Conservation (phyloP, 2,888 invertebrate genomes). For the Apamea sordens region DNA sequence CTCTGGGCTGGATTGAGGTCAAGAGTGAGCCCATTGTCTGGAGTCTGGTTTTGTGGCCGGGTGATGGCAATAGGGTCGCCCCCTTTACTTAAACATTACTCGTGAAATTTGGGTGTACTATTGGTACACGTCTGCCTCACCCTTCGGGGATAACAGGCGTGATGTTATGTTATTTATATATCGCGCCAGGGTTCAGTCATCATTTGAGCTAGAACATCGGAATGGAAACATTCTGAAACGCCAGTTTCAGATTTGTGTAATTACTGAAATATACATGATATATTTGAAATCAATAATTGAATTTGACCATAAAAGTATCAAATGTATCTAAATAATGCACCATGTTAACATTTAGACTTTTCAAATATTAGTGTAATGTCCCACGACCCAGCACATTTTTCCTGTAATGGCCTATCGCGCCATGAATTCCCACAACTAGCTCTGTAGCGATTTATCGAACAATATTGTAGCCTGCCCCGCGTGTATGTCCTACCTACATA, state of each 20-base stretch:
- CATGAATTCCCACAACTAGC: slow-evolving; percentile 67
- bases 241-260: neutral
- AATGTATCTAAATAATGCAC: neutral
- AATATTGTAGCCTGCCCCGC: slow-evolving; percentile 63
- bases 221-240: neutral
- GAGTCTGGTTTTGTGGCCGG: neutral
- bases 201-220: neutral
- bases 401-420: slow-evolving; percentile 63
- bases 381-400: slow-evolving; percentile 48
- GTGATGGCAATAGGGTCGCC: neutral
- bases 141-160: neutral
- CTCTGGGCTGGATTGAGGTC: no score
- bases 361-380: slow-evolving; percentile 39
- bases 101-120: neutral
- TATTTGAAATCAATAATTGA: neutral
- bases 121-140: neutral
- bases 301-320: no score
- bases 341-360: neutral
- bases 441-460: slow-evolving; percentile 68
- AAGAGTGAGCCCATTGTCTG: no score
- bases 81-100: neutral
- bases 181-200: neutral
- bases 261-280: neutral
- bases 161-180: neutral
- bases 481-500: slow-evolving; percentile 31